A percentile compares a stretch with the other conserved stretches of the same genome.
Conservation (phyloP, 2,797 vertebrate genomes). For the Microctenopoma lineatum region DNA sequence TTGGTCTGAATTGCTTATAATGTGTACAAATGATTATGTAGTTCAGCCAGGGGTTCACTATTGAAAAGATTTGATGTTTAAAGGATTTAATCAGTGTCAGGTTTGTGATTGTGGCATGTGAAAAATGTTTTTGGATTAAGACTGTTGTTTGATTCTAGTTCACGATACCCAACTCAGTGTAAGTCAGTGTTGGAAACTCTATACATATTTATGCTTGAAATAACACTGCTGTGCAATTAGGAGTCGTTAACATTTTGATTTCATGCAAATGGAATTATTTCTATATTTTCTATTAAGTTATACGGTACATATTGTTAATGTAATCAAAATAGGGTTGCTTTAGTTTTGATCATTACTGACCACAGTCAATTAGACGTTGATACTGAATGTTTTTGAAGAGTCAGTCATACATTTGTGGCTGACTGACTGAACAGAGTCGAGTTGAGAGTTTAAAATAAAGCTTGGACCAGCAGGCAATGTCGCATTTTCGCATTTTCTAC, state of each 20-base stretch:
- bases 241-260: constrained; percentile 76
- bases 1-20: not conserved
- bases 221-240: constrained; percentile 66
- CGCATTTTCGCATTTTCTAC: not conserved
- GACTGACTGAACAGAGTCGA: not conserved
- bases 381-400: not conserved
- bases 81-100: not conserved
- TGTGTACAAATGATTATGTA: not conserved
- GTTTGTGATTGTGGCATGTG: no score
- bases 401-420: not conserved
- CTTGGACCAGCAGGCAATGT: not conserved
- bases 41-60: not conserved
- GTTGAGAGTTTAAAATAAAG: not conserved
- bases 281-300: constrained; percentile 54
- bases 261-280: constrained; percentile 70
- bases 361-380: constrained; percentile 4
- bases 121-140: not conserved
- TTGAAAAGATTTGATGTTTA: constrained; percentile 1
- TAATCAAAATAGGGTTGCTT: constrained; percentile 45
- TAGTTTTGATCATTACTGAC: constrained; percentile 38
- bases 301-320: constrained; percentile 50
- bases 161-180: no score
- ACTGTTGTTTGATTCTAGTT: not conserved
- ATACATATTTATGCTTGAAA: constrained; percentile 41
- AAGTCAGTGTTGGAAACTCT: constrained; percentile 1